Evolutionary conservation across 2,797 vertebrate genomes (phyloP), one percentile per base, ranked within the genome.

Genomic region (Enteromius treurensis): DNA sequence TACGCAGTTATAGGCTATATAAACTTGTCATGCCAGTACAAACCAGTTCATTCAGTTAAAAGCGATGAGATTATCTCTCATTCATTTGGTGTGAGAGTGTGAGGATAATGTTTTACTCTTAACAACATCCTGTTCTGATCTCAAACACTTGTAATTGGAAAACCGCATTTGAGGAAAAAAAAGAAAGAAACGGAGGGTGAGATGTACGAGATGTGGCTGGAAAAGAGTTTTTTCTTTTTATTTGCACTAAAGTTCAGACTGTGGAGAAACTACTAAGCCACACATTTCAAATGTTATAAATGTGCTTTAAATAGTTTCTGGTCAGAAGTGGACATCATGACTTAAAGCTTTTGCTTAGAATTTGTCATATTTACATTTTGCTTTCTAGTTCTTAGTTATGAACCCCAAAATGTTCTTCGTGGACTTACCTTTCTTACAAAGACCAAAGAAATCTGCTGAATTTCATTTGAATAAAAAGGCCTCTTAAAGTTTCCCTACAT

Each of bases 21-120:
- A 58, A 15, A 55, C 32, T 92, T 97, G 96, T 95, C 98, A 98
- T 98, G 96, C 97, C 96, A 95, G 97, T 98, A 93, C 87, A 89
- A 88, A 87, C 51, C 81, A 80, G 67, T 81, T 88, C 83, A 79
- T 80, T 85, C 77, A 81, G 26, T 64, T 65, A 75, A 68, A 88
- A 77, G 67, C 91, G 86, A 92, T 90, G 90, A 91, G 90, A 90
- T 90, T 92, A 93, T 87, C 91, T 90, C 90, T 90, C 79, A 85
- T 89, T 51, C 1, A n/a, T 62, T 83, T 87, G 67, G 45, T 76
- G 68, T 65, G 75, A 85, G 62, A 75, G 55, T 51, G 64, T 70
- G 88, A 91, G 91, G 90, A 92, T 92, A 91, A 90, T 88, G 90
- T 71, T 80, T 80, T 80, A 80, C 47, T 80, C 91, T 86, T 91